A percentile compares a stretch with the other conserved stretches of the same genome.
phyloP scores from a whole-genome alignment of 1,140 invertebrate genomes.

The Temnothorax longispinosus region DNA sequence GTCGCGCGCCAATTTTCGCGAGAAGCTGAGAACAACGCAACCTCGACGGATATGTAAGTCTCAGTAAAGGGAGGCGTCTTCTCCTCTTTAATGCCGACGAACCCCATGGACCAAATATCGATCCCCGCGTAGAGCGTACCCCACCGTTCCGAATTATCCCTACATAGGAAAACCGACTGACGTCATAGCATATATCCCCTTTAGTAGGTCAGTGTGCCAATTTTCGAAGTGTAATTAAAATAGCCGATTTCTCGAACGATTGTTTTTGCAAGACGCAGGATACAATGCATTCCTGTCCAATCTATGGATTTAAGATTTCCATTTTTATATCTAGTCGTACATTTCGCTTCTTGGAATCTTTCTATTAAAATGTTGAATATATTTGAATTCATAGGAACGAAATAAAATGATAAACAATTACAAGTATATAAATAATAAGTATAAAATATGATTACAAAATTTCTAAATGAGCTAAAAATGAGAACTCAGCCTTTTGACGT shows the following conservation, averaged over 20 bases:
- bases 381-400: neutral
- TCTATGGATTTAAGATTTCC: neutral
- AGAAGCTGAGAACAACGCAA: neutral
- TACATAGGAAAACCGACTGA: constrained; percentile 78
- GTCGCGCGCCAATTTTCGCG: constrained; percentile 13
- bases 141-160: constrained; percentile 79
- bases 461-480: neutral
- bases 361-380: neutral
- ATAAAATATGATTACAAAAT: neutral
- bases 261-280: neutral
- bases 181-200: constrained; percentile 79
- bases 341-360: neutral
- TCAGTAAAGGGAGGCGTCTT: constrained; percentile 55
- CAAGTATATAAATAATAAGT: no score
- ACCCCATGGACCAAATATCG: constrained; percentile 79
- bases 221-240: constrained; percentile 55
- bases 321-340: neutral
- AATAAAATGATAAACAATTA: neutral
- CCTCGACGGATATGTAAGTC: neutral
- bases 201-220: constrained; percentile 83
- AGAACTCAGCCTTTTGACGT: neutral
- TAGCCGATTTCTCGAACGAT: neutral
- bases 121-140: constrained; percentile 73
- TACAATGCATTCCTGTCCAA: no score
- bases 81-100: constrained; percentile 79